These are phyloP conservation scores for Dendrolimus punctatus DNA, from an alignment of 1,140 invertebrate species.

Conservation along the genomic window DNA sequence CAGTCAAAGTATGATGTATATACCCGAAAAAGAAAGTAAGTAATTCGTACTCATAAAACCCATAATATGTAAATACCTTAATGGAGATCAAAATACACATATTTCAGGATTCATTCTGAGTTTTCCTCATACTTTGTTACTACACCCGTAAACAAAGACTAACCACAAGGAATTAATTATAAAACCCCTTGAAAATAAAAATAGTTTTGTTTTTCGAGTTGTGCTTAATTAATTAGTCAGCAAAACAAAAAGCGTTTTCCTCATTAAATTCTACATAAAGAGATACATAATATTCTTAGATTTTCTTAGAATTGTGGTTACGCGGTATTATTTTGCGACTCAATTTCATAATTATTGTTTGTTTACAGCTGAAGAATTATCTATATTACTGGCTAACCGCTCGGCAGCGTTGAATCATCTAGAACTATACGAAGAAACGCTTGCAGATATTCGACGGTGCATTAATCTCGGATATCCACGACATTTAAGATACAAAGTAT, in stretches of 20 bases:
- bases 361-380: slow-evolving; percentile 74
- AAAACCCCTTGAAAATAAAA: too few species aligned
- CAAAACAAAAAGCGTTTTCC: slow-evolving; percentile 3
- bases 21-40: slow-evolving; percentile 78
- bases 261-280: slow-evolving; percentile 4
- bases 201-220: too few species aligned
- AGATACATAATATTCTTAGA: neutral
- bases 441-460: slow-evolving; percentile 82
- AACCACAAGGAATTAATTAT: too few species aligned
- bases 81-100: too few species aligned
- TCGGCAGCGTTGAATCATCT: slow-evolving; percentile 90
- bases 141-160: too few species aligned
- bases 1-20: slow-evolving; percentile 77
- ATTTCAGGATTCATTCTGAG: too few species aligned
- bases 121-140: too few species aligned
- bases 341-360: neutral
- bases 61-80: too few species aligned
- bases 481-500: slow-evolving; percentile 83
- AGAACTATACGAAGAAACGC: slow-evolving; percentile 76
- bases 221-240: too few species aligned
- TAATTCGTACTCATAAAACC: slow-evolving; percentile 8
- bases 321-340: neutral
- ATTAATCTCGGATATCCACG: slow-evolving; percentile 81
- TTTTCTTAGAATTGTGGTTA: slow-evolving; percentile 1
- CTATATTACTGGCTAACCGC: slow-evolving; percentile 87